A percentile compares a stretch with the other conserved stretches of the same genome.
These are phyloP conservation scores for Aselliscus stoliczkanus DNA, from an alignment of 2,797 vertebrate genomes.

Conservation along the genomic window DNA sequence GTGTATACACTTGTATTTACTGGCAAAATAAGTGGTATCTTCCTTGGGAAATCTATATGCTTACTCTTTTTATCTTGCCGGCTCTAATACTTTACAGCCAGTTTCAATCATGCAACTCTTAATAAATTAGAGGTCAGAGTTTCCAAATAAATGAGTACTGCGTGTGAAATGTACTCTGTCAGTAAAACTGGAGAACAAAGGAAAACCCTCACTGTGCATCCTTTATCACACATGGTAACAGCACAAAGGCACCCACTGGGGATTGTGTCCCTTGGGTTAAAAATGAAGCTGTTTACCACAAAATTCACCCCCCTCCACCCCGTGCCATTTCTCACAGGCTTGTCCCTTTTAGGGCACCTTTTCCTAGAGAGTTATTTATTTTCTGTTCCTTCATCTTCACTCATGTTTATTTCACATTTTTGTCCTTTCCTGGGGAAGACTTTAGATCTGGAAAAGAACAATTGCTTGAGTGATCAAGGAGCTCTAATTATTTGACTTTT, in stretches of 20 bases:
- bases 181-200: neutral
- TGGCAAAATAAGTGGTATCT: neutral
- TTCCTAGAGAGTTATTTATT: neutral
- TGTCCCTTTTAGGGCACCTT: neutral
- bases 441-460: neutral
- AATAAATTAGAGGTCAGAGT: neutral
- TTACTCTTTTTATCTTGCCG: neutral
- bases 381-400: neutral
- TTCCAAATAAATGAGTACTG: neutral
- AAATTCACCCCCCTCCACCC: neutral
- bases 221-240: neutral
- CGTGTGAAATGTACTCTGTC: neutral
- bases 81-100: neutral
- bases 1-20: neutral
- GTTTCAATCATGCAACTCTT: neutral
- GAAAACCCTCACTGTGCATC: neutral
- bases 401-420: slow-evolving; percentile 7
- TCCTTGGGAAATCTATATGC: neutral
- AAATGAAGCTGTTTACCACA: slow-evolving; percentile 49
- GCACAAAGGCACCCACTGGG: neutral
- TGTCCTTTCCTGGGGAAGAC: neutral
- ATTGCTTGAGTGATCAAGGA: neutral
- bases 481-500: slow-evolving; percentile 15
- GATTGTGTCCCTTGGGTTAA: neutral
- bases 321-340: neutral